phyloP scores from a whole-genome alignment of 2,888 invertebrate species.

The Lutraria lutraria region DNA sequence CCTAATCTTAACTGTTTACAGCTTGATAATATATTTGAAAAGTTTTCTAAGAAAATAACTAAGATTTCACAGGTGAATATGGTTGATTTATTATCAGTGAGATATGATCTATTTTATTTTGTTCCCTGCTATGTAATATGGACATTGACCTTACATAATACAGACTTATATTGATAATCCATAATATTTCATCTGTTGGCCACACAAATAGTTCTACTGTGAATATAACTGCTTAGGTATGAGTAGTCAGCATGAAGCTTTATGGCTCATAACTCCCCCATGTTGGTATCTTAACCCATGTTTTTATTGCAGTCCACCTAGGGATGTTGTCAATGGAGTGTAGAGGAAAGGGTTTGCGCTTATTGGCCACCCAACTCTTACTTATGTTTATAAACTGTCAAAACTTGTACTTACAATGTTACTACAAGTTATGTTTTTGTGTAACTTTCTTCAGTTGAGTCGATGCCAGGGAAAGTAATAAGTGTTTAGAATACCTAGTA shows the following conservation, averaged over 20 bases:
- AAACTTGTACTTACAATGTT: background rate
- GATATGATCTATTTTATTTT: no score
- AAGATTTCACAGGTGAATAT: no score
- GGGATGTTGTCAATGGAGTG: no score
- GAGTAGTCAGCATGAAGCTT: background rate
- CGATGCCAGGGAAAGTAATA: background rate
- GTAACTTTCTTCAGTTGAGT: background rate
- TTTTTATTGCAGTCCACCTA: background rate
- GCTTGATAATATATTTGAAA: no score
- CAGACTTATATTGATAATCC: background rate
- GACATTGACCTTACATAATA: background rate
- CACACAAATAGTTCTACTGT: background rate
- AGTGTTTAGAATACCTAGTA: background rate
- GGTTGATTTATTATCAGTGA: no score
- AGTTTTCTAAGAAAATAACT: no score
- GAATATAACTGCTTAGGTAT: background rate
- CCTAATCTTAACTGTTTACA: no score
- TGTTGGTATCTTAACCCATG: background rate
- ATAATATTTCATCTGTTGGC: background rate
- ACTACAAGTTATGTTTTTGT: background rate
- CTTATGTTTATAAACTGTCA: background rate
- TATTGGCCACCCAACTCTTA: no score
- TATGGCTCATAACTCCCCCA: background rate
- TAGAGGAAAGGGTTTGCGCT: no score
- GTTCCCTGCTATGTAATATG: background rate